Evolutionary conservation across 2,797 vertebrate species (phyloP).

Genomic region (Cirrhinus mrigala): DNA sequence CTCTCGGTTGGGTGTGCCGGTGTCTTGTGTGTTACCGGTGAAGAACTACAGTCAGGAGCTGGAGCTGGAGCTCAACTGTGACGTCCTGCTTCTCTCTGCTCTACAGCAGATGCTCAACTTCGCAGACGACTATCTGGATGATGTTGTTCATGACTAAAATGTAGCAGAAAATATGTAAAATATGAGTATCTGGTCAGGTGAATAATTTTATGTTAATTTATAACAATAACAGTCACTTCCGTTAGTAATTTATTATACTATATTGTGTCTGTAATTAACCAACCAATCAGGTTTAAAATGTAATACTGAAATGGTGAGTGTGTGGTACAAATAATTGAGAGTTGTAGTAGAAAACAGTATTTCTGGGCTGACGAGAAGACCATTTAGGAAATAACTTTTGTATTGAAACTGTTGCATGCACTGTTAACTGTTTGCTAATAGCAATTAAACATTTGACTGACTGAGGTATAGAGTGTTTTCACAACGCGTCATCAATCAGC

Average conservation of each 20-base stretch:
- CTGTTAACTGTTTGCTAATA: not conserved
- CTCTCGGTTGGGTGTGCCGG: conserved; percentile 72
- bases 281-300: not conserved
- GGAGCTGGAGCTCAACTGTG: conserved; percentile 70
- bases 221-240: not conserved
- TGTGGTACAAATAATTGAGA: not conserved
- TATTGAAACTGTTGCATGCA: not conserved
- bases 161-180: too few species aligned
- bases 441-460: not conserved
- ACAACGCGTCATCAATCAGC: too few species aligned
- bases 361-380: not conserved
- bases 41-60: conserved; percentile 78
- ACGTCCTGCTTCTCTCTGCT: conserved; percentile 75
- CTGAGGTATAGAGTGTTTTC: not conserved
- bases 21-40: conserved; percentile 77
- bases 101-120: conserved; percentile 74
- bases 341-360: not conserved
- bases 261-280: not conserved
- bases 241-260: not conserved
- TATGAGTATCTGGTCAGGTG: not conserved
- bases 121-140: conserved; percentile 72
- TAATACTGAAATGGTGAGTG: not conserved
- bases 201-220: not conserved
- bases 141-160: conserved; percentile 19
- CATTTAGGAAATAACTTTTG: not conserved